Percentiles rank a stretch among this genome's conserved stretches.
Evolutionary conservation across 2,113 vertebrate genomes (phyloP).

Genomic region (Pelecanus crispus): DNA sequence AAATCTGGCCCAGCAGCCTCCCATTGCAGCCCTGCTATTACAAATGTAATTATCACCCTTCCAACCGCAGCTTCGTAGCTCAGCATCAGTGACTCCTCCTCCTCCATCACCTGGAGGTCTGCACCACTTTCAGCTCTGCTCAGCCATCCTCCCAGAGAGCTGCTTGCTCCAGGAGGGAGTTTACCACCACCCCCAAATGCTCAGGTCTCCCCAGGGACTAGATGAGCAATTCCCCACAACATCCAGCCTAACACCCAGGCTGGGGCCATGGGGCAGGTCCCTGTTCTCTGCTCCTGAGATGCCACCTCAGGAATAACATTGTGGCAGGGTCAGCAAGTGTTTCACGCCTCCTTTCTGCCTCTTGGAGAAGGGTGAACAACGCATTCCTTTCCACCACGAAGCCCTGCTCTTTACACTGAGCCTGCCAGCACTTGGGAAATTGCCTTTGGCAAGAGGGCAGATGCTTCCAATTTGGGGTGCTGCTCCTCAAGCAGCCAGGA

Average conservation of each 20-base stretch:
- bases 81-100: background rate
- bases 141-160: background rate
- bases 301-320: accelerated
- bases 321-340: background rate
- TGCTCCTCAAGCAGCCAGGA: background rate
- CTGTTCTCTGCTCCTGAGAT: background rate
- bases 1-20: background rate
- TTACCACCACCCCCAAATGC: background rate
- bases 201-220: background rate
- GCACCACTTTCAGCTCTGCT: background rate
- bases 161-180: background rate
- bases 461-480: background rate
- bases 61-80: background rate
- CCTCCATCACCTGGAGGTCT: background rate
- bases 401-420: background rate
- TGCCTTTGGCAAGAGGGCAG: background rate
- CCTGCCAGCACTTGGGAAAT: background rate
- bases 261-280: background rate
- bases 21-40: background rate
- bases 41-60: background rate
- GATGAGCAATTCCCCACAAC: background rate
- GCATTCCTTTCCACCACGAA: background rate
- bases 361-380: background rate
- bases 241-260: background rate
- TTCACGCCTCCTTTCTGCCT: background rate